Percentiles rank a stretch among this genome's conserved stretches.
Conservation (phyloP, 2,797 vertebrate species). For the Chiroxiphia lanceolata region DNA sequence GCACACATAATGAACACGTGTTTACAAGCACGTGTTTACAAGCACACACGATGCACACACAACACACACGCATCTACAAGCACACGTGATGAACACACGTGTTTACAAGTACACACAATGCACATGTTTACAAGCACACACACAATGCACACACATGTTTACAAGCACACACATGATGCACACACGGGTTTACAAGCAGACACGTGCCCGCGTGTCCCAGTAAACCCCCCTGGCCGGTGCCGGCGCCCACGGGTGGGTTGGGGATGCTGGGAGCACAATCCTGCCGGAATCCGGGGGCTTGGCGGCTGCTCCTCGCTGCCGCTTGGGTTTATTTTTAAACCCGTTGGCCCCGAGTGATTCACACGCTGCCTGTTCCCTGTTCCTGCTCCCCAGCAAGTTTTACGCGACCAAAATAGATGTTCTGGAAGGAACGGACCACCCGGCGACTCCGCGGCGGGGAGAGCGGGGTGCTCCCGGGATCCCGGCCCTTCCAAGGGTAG, state of each 20-base stretch:
- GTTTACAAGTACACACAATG: not conserved
- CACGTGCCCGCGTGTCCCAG: not conserved
- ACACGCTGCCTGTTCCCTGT: conserved; percentile 38
- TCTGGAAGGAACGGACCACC: conserved; percentile 44
- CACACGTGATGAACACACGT: no score
- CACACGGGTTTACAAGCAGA: fast-evolving
- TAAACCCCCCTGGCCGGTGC: not conserved
- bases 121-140: not conserved
- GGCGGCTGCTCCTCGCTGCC: not conserved
- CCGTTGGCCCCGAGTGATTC: conserved; percentile 57
- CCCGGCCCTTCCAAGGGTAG: not conserved
- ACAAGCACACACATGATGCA: not conserved
- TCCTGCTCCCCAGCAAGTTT: conserved; percentile 44
- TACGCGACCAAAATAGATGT: conserved; percentile 53
- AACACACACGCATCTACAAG: not conserved
- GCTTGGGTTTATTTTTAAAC: conserved; percentile 65
- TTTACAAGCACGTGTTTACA: not conserved
- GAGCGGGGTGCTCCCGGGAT: not conserved
- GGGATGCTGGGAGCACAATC: not conserved
- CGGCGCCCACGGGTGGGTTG: not conserved
- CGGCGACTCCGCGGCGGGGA: not conserved
- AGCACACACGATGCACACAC: not conserved
- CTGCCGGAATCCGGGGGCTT: not conserved
- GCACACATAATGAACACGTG: no score
- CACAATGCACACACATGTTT: not conserved